Evolutionary conservation across 1,140 invertebrate species (phyloP).

Genomic region (Cyphomyrmex costatus): DNA sequence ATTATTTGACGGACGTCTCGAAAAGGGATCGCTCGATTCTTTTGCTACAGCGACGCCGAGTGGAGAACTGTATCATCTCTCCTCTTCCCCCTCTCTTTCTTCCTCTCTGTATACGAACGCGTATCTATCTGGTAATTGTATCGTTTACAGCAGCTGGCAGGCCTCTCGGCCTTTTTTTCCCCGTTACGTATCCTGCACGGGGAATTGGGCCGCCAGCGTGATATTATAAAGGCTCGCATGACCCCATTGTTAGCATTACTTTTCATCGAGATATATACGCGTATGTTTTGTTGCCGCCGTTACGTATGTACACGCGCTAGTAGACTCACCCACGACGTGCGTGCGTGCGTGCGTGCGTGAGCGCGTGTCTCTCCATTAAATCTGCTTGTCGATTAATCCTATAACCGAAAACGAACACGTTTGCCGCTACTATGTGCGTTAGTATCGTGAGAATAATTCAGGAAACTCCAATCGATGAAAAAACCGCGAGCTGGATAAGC

Average conservation of each 20-base stretch:
- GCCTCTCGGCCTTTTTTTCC: constrained; percentile 71
- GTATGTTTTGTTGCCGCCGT: background rate
- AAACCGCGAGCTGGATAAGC: constrained; percentile 51
- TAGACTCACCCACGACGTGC: constrained; percentile 46
- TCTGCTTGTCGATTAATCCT: constrained; percentile 63
- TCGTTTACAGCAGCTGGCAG: constrained; percentile 80
- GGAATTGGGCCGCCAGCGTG: constrained; percentile 70
- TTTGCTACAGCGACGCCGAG: constrained; percentile 42
- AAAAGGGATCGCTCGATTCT: constrained; percentile 54
- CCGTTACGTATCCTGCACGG: constrained; percentile 49
- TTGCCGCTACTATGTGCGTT: constrained; percentile 15
- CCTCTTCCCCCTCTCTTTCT: constrained; percentile 33
- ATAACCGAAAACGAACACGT: constrained; percentile 57
- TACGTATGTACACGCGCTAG: constrained; percentile 20
- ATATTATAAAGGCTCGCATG: constrained; percentile 82
- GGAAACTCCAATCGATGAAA: constrained; percentile 52
- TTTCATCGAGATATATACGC: constrained; percentile 72
- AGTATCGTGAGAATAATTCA: constrained; percentile 59
- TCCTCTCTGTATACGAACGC: constrained; percentile 41
- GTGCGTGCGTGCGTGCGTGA: background rate
- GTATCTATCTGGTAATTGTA: constrained; percentile 78
- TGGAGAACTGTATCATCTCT: constrained; percentile 67
- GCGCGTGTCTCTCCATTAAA: constrained; percentile 57
- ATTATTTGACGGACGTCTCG: constrained; percentile 53
- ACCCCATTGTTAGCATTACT: constrained; percentile 80